These are phyloP conservation scores for Centropristis striata DNA, from an alignment of 2,113 vertebrate genomes.

Conservation along the genomic window DNA sequence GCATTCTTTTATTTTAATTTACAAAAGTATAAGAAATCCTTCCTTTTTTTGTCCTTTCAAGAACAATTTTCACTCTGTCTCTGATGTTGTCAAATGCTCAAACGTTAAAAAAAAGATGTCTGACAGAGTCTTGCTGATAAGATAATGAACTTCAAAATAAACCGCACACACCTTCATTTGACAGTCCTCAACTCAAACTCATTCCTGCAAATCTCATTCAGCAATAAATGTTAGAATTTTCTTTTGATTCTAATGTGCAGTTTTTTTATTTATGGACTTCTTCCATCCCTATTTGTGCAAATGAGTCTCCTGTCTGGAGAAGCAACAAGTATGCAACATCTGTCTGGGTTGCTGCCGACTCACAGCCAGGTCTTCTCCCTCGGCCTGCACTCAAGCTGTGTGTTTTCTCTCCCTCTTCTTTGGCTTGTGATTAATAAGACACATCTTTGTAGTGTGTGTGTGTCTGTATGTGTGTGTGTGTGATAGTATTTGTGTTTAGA, in stretches of 20 bases:
- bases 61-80: constrained; percentile 40
- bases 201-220: constrained; percentile 7
- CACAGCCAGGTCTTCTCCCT: constrained; percentile 30
- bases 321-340: constrained; percentile 54
- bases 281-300: constrained; percentile 32
- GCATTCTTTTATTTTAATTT: neutral
- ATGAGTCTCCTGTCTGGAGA: constrained; percentile 27
- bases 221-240: neutral
- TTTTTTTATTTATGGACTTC: neutral
- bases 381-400: constrained; percentile 42
- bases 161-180: neutral
- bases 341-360: constrained; percentile 37
- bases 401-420: constrained; percentile 30
- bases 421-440: constrained; percentile 57
- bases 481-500: constrained; percentile 42
- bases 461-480: constrained; percentile 14
- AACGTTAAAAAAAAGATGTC: neutral
- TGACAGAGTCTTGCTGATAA: neutral
- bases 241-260: constrained; percentile 7
- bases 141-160: neutral
- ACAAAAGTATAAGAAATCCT: neutral
- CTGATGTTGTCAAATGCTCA: constrained; percentile 33
- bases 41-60: constrained; percentile 2
- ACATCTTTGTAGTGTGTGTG: neutral
- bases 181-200: constrained; percentile 7